phyloP scores from a whole-genome alignment of 2,797 vertebrate species.

The Acipenser ruthenus region DNA sequence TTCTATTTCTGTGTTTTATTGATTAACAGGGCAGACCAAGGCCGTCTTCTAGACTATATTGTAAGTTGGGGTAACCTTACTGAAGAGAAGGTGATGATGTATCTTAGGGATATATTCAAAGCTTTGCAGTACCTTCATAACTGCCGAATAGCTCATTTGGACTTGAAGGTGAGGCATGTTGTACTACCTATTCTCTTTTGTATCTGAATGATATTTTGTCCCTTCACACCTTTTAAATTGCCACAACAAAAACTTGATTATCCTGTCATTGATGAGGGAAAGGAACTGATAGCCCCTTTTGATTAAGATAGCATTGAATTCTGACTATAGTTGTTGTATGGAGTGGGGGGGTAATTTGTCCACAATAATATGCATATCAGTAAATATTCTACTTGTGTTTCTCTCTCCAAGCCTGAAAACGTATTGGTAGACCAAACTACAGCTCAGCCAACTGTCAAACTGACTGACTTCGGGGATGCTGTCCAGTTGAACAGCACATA shows the following conservation, averaged over 20 bases:
- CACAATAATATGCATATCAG: neutral
- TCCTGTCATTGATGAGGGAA: no score
- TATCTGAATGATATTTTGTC: no score
- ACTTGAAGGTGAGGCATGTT: slow-evolving; percentile 75
- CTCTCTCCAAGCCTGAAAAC: slow-evolving; percentile 84
- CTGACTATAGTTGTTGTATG: no score
- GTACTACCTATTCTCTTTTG: no score
- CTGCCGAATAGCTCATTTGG: slow-evolving; percentile 90
- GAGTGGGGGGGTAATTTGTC: no score
- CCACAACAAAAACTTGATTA: no score
- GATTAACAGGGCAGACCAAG: slow-evolving; percentile 78
- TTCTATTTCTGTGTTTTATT: neutral
- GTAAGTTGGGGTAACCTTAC: slow-evolving; percentile 95
- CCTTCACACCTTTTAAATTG: no score
- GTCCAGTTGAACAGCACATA: slow-evolving; percentile 83
- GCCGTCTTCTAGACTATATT: slow-evolving; percentile 89
- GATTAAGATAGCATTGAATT: no score
- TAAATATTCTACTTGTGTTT: neutral
- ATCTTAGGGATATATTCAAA: slow-evolving; percentile 88
- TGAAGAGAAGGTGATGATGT: slow-evolving; percentile 84
- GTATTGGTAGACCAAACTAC: slow-evolving; percentile 82
- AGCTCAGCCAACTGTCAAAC: slow-evolving; percentile 76
- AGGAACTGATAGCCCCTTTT: no score
- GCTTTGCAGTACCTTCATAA: slow-evolving; percentile 94
- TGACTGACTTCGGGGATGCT: slow-evolving; percentile 89